A percentile compares a stretch with the other conserved stretches of the same genome.
Evolutionary conservation across 2,888 invertebrate species (phyloP).

Genomic region (Thera britannica): DNA sequence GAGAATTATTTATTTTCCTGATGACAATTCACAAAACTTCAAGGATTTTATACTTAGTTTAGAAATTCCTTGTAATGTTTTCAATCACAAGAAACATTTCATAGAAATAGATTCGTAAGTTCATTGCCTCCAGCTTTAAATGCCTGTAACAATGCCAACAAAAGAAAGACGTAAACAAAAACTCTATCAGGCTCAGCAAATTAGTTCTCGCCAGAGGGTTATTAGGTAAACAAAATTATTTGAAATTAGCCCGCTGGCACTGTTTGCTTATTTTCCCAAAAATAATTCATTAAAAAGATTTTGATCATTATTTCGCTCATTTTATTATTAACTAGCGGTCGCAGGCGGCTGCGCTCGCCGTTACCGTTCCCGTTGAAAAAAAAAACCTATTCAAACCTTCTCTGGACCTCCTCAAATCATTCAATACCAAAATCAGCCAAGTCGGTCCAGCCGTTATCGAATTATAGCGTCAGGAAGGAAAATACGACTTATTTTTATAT

Average conservation of each 20-base stretch:
- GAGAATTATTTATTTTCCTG: too few relatives aligned
- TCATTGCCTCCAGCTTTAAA: not conserved
- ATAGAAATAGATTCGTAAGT: not conserved
- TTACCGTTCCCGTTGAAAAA: too few relatives aligned
- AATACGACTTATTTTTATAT: too few relatives aligned
- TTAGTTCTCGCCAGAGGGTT: not conserved
- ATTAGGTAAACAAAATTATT: slow-evolving; percentile 1
- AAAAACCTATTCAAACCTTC: too few relatives aligned
- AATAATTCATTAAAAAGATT: not conserved
- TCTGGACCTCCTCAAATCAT: too few relatives aligned
- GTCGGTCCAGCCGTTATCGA: too few relatives aligned
- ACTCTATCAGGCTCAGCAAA: not conserved
- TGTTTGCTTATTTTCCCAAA: not conserved
- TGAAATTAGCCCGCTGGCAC: not conserved
- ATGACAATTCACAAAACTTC: too few relatives aligned
- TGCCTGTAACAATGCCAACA: not conserved
- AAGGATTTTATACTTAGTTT: too few relatives aligned
- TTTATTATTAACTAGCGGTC: too few relatives aligned
- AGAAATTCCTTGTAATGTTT: not conserved
- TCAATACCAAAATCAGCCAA: too few relatives aligned
- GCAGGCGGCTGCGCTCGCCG: too few relatives aligned
- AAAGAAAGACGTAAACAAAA: slow-evolving; percentile 5
- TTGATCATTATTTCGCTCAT: not conserved
- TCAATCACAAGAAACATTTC: not conserved
- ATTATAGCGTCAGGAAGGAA: too few relatives aligned